Percentiles rank a stretch among this genome's conserved stretches.
Conservation (phyloP, 2,888 invertebrate genomes). For the Nomada fabriciana region DNA sequence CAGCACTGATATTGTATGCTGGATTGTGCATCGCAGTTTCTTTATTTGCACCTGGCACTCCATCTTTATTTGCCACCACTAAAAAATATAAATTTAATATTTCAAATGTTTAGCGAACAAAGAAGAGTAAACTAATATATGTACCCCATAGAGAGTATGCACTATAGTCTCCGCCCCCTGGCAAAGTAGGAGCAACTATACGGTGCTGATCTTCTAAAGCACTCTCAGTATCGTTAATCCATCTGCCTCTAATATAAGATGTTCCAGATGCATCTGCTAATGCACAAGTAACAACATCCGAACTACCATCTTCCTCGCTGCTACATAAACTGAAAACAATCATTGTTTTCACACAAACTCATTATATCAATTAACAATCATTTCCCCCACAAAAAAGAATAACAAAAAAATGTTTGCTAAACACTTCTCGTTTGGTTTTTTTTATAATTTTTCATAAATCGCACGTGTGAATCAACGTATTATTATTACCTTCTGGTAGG, state of each 20-base stretch:
- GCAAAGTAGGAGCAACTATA: conserved; percentile 93
- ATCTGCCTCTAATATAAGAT: conserved; percentile 91
- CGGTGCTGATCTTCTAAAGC: conserved; percentile 89
- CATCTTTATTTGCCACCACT: conserved; percentile 87
- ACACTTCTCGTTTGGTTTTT: background rate
- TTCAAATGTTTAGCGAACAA: conserved; percentile 7
- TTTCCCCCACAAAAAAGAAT: conserved; percentile 15
- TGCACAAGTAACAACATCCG: conserved; percentile 82
- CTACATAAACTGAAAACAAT: conserved; percentile 75
- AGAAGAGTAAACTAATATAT: conserved; percentile 3
- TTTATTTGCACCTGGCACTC: conserved; percentile 85
- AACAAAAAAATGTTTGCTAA: conserved; percentile 19
- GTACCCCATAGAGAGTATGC: conserved; percentile 91
- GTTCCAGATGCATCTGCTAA: conserved; percentile 91
- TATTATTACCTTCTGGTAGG: conserved; percentile 83
- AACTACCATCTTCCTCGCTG: conserved; percentile 80
- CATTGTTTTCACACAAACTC: background rate
- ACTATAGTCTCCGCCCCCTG: conserved; percentile 93
- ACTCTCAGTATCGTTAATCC: conserved; percentile 90
- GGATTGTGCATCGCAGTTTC: conserved; percentile 88
- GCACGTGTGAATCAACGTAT: too few species aligned
- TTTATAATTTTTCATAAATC: conserved; percentile 9
- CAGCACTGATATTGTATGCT: conserved; percentile 91
- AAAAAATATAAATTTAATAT: conserved; percentile 39
- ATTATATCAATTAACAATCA: background rate